A percentile compares a stretch with the other conserved stretches of the same genome.
phyloP scores from a whole-genome alignment of 2,888 invertebrate species.

The Ommatoiulus sabulosus region DNA sequence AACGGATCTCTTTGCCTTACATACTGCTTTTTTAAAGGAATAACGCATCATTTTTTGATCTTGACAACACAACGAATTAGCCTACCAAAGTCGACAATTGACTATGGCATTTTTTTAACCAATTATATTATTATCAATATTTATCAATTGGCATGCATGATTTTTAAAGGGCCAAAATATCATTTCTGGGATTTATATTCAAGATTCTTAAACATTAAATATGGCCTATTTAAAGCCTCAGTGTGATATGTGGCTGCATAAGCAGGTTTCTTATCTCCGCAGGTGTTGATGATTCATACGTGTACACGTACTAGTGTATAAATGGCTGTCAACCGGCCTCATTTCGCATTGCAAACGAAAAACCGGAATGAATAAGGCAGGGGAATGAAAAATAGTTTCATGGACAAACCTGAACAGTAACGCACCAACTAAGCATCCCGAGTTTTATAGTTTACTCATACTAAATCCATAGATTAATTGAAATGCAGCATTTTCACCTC shows the following conservation, averaged over 20 bases:
- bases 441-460: background rate
- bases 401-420: background rate
- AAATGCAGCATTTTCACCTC: background rate
- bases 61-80: too few species aligned
- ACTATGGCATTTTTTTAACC: too few species aligned
- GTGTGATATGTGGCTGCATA: slow-evolving; percentile 7
- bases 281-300: slow-evolving; percentile 27
- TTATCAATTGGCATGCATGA: background rate
- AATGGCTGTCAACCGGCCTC: slow-evolving; percentile 12
- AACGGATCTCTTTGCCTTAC: too few species aligned
- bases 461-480: background rate
- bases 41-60: too few species aligned
- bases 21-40: too few species aligned
- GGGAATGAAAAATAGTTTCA: background rate
- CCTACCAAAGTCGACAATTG: too few species aligned
- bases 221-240: background rate
- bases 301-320: background rate
- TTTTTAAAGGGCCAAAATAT: background rate
- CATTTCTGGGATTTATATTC: background rate
- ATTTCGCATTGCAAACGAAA: background rate
- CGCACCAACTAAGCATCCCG: background rate
- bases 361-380: background rate
- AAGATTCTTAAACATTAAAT: background rate
- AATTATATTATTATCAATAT: too few species aligned
- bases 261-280: slow-evolving; percentile 22